Conservation (phyloP, 2,797 vertebrate genomes). For the Gallinago nigripennis region DNA sequence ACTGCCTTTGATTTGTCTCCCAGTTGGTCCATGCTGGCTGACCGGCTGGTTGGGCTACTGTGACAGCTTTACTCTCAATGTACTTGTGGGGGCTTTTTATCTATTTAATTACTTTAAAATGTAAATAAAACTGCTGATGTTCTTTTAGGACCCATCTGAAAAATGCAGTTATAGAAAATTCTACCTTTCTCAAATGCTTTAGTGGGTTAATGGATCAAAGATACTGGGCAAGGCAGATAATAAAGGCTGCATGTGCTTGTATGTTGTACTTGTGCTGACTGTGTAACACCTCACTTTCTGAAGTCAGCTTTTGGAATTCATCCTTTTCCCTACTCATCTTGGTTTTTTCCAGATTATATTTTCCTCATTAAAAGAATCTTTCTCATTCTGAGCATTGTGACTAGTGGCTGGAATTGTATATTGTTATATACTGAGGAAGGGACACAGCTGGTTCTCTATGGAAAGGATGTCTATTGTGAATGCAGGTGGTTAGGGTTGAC, state of each 20-base stretch:
- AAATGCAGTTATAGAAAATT: background rate
- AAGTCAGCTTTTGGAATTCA: background rate
- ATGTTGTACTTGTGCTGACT: background rate
- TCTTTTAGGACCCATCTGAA: background rate
- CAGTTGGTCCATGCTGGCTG: accelerated
- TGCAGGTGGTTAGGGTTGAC: background rate
- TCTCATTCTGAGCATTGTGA: background rate
- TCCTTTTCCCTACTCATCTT: background rate
- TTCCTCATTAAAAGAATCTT: background rate
- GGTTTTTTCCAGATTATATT: background rate
- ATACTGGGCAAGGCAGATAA: background rate
- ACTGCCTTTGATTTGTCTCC: background rate
- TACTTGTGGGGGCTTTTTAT: background rate
- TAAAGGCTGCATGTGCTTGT: background rate
- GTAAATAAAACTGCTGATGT: background rate
- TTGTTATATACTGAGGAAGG: background rate
- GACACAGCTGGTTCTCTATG: background rate
- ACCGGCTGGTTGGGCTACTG: background rate
- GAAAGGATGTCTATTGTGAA: background rate
- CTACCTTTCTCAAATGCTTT: background rate
- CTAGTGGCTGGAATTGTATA: background rate
- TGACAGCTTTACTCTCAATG: background rate
- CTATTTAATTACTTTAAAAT: background rate
- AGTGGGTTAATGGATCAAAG: background rate
- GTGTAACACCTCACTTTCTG: background rate